Percentiles rank a stretch among this genome's conserved stretches.
phyloP scores from a whole-genome alignment of 2,113 vertebrate species.

The Microcebus tavaratra region DNA sequence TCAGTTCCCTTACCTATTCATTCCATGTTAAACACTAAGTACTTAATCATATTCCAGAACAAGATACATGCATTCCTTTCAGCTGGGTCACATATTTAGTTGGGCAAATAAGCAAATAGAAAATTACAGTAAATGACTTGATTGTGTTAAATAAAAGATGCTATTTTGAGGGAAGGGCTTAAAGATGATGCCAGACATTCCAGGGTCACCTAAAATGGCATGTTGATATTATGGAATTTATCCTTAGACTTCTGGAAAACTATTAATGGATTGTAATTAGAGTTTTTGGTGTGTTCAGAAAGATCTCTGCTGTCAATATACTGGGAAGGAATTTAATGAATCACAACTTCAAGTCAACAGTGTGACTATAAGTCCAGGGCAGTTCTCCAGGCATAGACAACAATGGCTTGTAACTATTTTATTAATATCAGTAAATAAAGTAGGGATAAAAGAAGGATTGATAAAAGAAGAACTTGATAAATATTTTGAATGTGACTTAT shows the following conservation, averaged over 20 bases:
- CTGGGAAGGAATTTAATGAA: not conserved
- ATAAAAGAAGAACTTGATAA: not conserved
- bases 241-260: not conserved
- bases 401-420: not conserved
- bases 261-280: not conserved
- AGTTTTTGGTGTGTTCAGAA: not conserved
- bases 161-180: not conserved
- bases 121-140: not conserved
- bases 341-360: not conserved
- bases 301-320: not conserved
- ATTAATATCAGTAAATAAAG: not conserved
- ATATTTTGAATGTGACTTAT: not conserved
- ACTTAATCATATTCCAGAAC: not conserved
- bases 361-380: not conserved
- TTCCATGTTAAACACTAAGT: not conserved
- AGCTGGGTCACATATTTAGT: not conserved
- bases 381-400: not conserved
- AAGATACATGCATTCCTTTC: not conserved
- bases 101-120: not conserved
- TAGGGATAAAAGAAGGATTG: not conserved
- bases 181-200: not conserved
- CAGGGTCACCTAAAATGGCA: not conserved
- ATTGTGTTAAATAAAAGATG: not conserved
- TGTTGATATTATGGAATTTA: not conserved
- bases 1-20: not conserved